A percentile compares a stretch with the other conserved stretches of the same genome.
phyloP scores from a whole-genome alignment of 2,888 invertebrate genomes.

The Phaonia tiefii region DNA sequence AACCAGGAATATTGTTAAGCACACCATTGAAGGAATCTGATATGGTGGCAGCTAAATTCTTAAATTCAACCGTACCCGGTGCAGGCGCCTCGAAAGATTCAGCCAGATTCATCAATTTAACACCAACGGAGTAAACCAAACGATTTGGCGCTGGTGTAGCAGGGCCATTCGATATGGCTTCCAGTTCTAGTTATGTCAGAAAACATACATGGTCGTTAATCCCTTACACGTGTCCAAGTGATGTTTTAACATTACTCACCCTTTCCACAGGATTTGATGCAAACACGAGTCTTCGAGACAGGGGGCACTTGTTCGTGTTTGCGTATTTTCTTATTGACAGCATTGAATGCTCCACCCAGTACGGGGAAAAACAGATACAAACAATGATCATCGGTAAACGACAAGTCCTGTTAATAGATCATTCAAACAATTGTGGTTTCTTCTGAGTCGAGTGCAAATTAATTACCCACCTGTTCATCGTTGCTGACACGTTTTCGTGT shows the following conservation, averaged over 20 bases:
- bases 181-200: constrained; percentile 72
- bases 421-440: not conserved
- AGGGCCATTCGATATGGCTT: constrained; percentile 79
- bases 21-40: constrained; percentile 84
- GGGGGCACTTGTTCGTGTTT: constrained; percentile 89
- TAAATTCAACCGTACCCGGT: constrained; percentile 87
- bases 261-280: constrained; percentile 90
- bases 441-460: not conserved
- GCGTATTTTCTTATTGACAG: constrained; percentile 91
- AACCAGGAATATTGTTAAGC: constrained; percentile 86
- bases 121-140: constrained; percentile 86
- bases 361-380: constrained; percentile 93
- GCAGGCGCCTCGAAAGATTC: constrained; percentile 89
- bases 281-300: constrained; percentile 88
- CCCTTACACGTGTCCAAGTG: not conserved
- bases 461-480: constrained; percentile 81
- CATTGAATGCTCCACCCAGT: constrained; percentile 90
- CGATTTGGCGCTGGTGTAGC: constrained; percentile 85
- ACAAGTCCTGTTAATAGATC: constrained; percentile 84
- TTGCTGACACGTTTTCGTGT: constrained; percentile 88
- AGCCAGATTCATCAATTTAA: constrained; percentile 88
- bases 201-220: not conserved
- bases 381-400: constrained; percentile 91
- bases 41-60: constrained; percentile 85
- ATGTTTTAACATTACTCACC: constrained; percentile 79